Base-by-base conservation (phyloP, 2,797 vertebrate species). In the Falco cherrug region DNA sequence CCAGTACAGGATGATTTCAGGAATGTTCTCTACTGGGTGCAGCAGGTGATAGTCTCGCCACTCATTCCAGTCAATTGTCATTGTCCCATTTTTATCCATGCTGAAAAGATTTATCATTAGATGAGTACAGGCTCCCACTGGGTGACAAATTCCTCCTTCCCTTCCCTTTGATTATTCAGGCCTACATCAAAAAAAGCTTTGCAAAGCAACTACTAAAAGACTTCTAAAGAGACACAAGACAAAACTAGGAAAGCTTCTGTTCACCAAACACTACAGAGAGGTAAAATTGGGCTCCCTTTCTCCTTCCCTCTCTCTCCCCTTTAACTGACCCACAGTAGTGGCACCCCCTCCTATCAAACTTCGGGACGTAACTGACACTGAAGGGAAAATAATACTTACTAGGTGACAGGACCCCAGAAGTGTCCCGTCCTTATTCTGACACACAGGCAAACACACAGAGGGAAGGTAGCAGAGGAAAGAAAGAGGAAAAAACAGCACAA, bases 21-120 rank as follows among this genome's bases (percentile, higher is more conserved):
- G 99, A 86, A 99, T 99, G 97, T 99, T 99, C 61, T 98, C 99
- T 16, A 99, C 99, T 0, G 99, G 99, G 79, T 99, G 99, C 93
- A 99, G 97, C 45, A 99, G 98, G 96, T 99, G 99, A 92, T 99
- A 99, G 96, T 99, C 99, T 68, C 99, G 94, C 99, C 99, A 99
- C 93, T 99, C 99, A 0, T 99, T 99, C 99, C 99, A 99, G 90
- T 99, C 98, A 25, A 99, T 99, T 18, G 99, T 99, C 99, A 99
- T 99, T 0, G 99, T 99, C 39, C 99, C 99, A 0, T 99, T 99
- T 95, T 99, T 99, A 95, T 99, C 99, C 99, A 99, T 99, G 95
- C 99, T 99, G 96, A 37, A 93, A 96, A 89, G 60, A 96, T 80
- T 77, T 63, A 89, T 57, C 9, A 54, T 18, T 69, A 80, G 31